Evolutionary conservation across 2,888 invertebrate species (phyloP).

Genomic region (Trissolcus japonicus): DNA sequence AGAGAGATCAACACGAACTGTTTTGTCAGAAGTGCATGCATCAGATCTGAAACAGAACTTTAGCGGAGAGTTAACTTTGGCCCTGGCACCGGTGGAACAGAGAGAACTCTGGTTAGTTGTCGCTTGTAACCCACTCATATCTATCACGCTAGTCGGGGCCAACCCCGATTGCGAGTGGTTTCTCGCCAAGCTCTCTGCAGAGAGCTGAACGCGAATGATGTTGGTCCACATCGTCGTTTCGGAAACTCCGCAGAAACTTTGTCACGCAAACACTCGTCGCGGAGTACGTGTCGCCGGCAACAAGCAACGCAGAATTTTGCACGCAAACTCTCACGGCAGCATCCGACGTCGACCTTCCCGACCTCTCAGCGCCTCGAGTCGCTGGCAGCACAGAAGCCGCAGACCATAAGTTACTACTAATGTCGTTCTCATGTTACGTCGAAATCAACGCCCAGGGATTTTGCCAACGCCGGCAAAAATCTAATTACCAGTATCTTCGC

Average conservation of each 20-base stretch:
- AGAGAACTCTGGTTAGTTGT: slow-evolving; percentile 66
- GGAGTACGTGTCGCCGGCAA: slow-evolving; percentile 70
- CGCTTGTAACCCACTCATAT: slow-evolving; percentile 69
- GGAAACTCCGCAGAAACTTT: slow-evolving; percentile 61
- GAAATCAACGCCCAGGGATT: slow-evolving; percentile 58
- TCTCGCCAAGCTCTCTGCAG: slow-evolving; percentile 35
- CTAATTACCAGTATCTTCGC: slow-evolving; percentile 45
- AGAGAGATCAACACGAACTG: slow-evolving; percentile 17
- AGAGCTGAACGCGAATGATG: slow-evolving; percentile 10
- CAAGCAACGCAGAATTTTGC: slow-evolving; percentile 64
- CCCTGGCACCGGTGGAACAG: slow-evolving; percentile 59
- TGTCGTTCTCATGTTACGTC: slow-evolving; percentile 74
- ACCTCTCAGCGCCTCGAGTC: slow-evolving; percentile 56
- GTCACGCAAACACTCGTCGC: slow-evolving; percentile 61
- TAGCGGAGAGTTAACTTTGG: slow-evolving; percentile 65
- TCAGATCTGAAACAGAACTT: slow-evolving; percentile 38
- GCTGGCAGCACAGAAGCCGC: slow-evolving; percentile 66
- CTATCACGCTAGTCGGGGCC: slow-evolving; percentile 61
- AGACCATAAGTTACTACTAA: slow-evolving; percentile 75
- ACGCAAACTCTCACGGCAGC: slow-evolving; percentile 62
- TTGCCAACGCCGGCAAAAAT: slow-evolving; percentile 56
- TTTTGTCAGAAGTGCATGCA: slow-evolving; percentile 20
- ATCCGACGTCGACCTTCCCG: slow-evolving; percentile 51
- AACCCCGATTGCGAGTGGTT: slow-evolving; percentile 40
- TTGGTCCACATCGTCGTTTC: slow-evolving; percentile 5